Percentiles rank a stretch among this genome's conserved stretches.
Conservation (phyloP, 2,113 vertebrate genomes). For the Tragelaphus imberbis region DNA sequence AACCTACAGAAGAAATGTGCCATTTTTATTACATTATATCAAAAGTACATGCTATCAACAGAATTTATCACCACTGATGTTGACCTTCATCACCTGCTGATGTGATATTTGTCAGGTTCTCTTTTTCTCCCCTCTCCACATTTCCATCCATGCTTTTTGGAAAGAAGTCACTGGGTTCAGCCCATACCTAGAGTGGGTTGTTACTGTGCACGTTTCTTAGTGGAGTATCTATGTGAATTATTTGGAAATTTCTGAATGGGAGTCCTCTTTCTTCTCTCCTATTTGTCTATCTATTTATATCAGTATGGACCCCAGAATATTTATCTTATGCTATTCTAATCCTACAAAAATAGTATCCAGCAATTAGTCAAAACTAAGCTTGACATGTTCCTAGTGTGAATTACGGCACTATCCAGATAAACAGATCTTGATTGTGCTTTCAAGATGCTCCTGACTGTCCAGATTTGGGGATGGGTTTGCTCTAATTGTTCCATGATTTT, state of each 20-base stretch:
- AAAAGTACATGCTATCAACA: background rate
- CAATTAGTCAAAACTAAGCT: background rate
- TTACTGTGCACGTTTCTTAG: fast-evolving
- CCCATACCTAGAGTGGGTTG: background rate
- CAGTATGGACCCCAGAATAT: background rate
- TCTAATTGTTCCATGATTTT: background rate
- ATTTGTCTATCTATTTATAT: background rate
- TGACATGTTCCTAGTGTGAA: background rate
- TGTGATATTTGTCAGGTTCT: background rate
- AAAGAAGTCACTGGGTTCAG: background rate
- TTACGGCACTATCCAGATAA: background rate
- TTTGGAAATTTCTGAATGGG: background rate
- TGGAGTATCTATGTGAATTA: background rate
- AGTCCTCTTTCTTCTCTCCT: background rate
- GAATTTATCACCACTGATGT: background rate
- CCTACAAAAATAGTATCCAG: background rate
- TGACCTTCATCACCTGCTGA: background rate
- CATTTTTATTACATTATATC: background rate
- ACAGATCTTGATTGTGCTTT: background rate
- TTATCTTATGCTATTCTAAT: background rate
- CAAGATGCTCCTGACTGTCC: background rate
- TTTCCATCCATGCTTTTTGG: background rate
- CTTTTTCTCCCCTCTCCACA: background rate
- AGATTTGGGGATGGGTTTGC: background rate
- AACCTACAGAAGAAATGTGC: background rate